Conservation (phyloP, 2,797 vertebrate genomes). For the Uromys caudimaculatus region DNA sequence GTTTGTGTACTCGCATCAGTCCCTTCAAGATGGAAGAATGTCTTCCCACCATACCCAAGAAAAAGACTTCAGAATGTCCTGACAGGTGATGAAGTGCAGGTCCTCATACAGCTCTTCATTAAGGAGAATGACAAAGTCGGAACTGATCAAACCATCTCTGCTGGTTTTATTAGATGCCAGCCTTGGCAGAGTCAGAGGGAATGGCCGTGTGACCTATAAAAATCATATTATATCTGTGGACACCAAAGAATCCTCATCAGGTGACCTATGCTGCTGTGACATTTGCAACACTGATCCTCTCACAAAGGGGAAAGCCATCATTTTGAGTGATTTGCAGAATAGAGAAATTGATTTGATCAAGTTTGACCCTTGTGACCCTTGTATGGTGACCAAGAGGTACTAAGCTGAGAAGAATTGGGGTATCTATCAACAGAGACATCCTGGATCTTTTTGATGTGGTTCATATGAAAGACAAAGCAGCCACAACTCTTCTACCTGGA, state of each 20-base stretch:
- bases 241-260: background rate
- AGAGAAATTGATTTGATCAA: background rate
- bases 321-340: background rate
- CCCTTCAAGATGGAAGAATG: background rate
- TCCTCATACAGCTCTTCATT: background rate
- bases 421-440: background rate
- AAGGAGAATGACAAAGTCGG: background rate
- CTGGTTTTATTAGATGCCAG: background rate
- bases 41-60: background rate
- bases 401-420: background rate
- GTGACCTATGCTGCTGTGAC: background rate
- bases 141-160: background rate
- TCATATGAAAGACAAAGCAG: background rate
- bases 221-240: background rate
- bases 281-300: background rate
- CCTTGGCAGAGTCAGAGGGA: background rate
- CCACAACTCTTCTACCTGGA: background rate
- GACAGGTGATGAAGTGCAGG: background rate
- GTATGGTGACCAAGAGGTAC: background rate
- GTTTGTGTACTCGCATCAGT: background rate
- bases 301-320: background rate
- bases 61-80: background rate
- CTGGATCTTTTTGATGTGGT: background rate
- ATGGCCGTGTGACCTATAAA: background rate
- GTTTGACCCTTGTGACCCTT: background rate